A percentile compares a stretch with the other conserved stretches of the same genome.
These are phyloP conservation scores for Acronicta leporina DNA, from an alignment of 2,888 invertebrate species.

Conservation along the genomic window DNA sequence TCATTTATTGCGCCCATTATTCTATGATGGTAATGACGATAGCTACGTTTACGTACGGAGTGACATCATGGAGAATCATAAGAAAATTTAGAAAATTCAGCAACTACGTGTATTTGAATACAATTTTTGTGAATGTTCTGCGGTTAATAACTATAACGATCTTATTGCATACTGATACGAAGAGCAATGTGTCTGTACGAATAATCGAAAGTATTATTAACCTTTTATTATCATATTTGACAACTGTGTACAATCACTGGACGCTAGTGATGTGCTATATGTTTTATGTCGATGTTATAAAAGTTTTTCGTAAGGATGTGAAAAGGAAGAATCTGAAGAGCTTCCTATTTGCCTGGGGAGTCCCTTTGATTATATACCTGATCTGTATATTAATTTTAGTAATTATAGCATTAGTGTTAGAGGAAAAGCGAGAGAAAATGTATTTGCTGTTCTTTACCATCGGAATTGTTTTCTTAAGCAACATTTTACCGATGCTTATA, in stretches of 20 bases:
- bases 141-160: constrained; percentile 4
- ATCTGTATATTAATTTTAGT: not conserved
- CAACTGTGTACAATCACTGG: constrained; percentile 25
- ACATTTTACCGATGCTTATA: constrained; percentile 1
- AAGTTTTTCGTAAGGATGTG: constrained; percentile 18
- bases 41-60: constrained; percentile 13
- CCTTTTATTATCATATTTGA: not conserved
- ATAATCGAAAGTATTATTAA: not conserved
- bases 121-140: constrained; percentile 12
- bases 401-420: not conserved
- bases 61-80: constrained; percentile 18
- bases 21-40: not conserved
- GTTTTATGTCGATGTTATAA: constrained; percentile 36
- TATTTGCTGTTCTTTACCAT: not conserved
- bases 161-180: not conserved
- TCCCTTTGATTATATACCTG: constrained; percentile 10
- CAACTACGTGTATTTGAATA: constrained; percentile 17
- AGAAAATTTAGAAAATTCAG: constrained; percentile 22
- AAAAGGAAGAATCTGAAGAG: constrained; percentile 22
- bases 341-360: constrained; percentile 25
- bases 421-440: not conserved
- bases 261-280: constrained; percentile 33
- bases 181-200: not conserved
- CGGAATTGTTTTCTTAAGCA: not conserved
- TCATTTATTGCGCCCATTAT: constrained; percentile 1